A percentile compares a stretch with the other conserved stretches of the same genome.
Conservation (phyloP, 2,888 invertebrate species). For the Dolichomitus sp. region DNA sequence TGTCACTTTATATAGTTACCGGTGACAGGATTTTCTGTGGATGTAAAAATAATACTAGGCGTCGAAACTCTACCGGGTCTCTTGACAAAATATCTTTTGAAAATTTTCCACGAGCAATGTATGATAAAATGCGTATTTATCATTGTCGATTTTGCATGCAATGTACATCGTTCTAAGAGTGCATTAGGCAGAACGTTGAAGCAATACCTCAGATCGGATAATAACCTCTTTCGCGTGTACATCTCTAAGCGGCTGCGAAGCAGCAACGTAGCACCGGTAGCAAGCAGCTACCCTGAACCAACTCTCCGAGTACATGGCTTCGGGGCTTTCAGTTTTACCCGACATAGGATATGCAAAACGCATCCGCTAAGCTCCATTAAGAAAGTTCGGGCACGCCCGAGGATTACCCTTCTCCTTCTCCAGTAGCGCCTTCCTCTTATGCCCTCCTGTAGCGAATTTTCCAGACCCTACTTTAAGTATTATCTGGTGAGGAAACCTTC, state of each 20-base stretch:
- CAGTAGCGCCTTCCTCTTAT: not conserved
- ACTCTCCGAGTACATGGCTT: slow-evolving; percentile 56
- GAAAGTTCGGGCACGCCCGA: slow-evolving; percentile 65
- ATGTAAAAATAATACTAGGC: too few relatives aligned
- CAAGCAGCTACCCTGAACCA: slow-evolving; percentile 14
- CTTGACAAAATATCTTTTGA: too few relatives aligned
- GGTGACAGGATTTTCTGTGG: too few relatives aligned
- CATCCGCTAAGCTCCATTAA: slow-evolving; percentile 69
- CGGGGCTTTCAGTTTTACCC: slow-evolving; percentile 60
- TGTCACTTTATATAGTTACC: too few relatives aligned
- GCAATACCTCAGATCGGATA: slow-evolving; percentile 27
- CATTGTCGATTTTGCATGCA: too few relatives aligned
- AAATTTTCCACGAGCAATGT: too few relatives aligned
- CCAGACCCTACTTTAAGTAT: slow-evolving; percentile 41
- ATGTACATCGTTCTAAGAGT: not conserved
- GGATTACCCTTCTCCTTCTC: slow-evolving; percentile 48
- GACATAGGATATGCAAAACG: slow-evolving; percentile 66
- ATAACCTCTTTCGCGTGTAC: slow-evolving; percentile 41
- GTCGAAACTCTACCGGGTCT: too few relatives aligned
- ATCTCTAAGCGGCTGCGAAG: slow-evolving; percentile 16
- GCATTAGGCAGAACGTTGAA: not conserved
- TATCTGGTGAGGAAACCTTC: slow-evolving; percentile 53
- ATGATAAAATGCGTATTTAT: not conserved
- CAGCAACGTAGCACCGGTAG: slow-evolving; percentile 36
- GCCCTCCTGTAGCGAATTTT: slow-evolving; percentile 28